Conservation (phyloP, 2,797 vertebrate genomes). For the Thripadectes ignobilis region DNA sequence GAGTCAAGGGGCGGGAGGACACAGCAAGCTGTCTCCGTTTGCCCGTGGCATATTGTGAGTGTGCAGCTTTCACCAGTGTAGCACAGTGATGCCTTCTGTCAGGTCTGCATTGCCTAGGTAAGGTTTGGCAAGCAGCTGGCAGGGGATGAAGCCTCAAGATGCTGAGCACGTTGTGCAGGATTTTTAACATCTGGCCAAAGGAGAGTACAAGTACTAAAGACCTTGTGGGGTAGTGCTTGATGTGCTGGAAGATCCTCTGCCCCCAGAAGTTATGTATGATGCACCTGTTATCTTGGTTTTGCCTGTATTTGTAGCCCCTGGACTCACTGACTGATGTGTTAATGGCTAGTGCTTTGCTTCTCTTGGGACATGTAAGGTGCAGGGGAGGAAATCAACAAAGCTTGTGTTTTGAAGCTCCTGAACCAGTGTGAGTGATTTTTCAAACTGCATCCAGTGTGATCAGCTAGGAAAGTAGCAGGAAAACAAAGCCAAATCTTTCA, state of each 20-base stretch:
- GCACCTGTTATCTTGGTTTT: accelerated
- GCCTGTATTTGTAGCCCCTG: neutral
- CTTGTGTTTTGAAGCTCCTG: neutral
- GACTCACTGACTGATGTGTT: neutral
- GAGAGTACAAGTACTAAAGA: neutral
- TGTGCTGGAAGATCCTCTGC: neutral
- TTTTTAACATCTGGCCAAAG: neutral
- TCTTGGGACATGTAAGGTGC: accelerated
- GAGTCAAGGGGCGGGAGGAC: neutral
- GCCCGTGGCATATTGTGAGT: accelerated
- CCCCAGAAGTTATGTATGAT: accelerated
- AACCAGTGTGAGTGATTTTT: neutral
- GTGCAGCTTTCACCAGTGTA: neutral
- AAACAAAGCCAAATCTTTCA: neutral
- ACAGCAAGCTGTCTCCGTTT: accelerated
- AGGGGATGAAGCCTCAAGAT: neutral
- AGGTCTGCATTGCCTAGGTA: neutral
- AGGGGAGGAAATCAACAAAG: neutral
- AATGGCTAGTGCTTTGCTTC: neutral
- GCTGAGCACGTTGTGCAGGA: neutral
- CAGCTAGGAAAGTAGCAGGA: neutral
- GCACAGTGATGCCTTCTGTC: neutral
- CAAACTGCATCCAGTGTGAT: neutral
- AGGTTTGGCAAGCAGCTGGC: neutral
- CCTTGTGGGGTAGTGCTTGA: neutral